Percentiles rank a stretch among this genome's conserved stretches.
phyloP scores from a whole-genome alignment of 2,113 vertebrate species.

The Alosa alosa region DNA sequence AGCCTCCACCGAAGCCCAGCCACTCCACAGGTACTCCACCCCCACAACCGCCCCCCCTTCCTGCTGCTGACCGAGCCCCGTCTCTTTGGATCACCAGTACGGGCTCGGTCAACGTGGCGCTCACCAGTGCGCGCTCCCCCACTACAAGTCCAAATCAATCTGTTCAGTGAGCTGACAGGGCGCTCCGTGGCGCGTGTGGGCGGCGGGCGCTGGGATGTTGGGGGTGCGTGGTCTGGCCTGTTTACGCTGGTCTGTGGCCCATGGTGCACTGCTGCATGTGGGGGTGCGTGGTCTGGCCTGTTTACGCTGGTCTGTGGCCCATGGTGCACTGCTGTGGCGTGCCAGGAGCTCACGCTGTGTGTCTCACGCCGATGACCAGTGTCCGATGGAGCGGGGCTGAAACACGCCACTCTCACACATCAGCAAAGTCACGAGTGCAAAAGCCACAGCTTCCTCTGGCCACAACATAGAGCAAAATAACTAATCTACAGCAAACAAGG shows the following conservation, averaged over 20 bases:
- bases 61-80: neutral
- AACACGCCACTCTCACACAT: constrained; percentile 26
- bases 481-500: neutral
- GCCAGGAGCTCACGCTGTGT: constrained; percentile 1
- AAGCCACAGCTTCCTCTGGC: neutral
- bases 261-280: constrained; percentile 1
- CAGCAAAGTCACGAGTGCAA: neutral
- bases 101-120: neutral
- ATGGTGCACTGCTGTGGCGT: neutral
- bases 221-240: neutral
- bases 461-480: neutral
- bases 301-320: constrained; percentile 16
- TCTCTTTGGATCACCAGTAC: constrained; percentile 32
- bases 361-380: constrained; percentile 35
- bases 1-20: neutral
- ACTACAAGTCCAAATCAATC: constrained; percentile 10
- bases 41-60: neutral
- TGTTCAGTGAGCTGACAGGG: constrained; percentile 8
- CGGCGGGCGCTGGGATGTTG: no score
- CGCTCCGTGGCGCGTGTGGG: neutral
- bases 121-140: neutral
- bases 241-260: constrained; percentile 16
- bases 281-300: neutral
- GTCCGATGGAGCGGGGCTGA: constrained; percentile 19
- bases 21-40: neutral